phyloP scores from a whole-genome alignment of 2,797 vertebrate species.

The Avahi laniger region DNA sequence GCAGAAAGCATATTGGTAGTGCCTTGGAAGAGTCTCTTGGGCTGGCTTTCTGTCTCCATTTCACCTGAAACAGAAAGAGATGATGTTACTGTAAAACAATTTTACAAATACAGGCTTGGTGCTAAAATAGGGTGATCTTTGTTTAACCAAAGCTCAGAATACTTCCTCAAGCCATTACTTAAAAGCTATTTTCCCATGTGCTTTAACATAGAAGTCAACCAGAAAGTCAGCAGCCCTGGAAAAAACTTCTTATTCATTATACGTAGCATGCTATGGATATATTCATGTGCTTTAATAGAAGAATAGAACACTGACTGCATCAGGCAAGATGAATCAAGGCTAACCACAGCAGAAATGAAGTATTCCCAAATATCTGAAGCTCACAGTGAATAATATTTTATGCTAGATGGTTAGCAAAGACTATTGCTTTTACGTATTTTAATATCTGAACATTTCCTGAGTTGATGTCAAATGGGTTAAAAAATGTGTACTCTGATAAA shows the following conservation, averaged over 20 bases:
- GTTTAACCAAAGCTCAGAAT: slow-evolving; percentile 14
- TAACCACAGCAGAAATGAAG: slow-evolving; percentile 22
- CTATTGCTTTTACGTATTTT: slow-evolving; percentile 1
- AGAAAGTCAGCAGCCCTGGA: slow-evolving; percentile 78
- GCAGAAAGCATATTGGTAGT: slow-evolving; percentile 95
- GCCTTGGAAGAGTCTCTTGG: slow-evolving; percentile 98
- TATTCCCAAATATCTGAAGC: background rate
- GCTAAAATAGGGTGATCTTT: slow-evolving; percentile 39
- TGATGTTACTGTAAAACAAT: background rate
- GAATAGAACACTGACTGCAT: slow-evolving; percentile 63
- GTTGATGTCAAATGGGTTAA: slow-evolving; percentile 14
- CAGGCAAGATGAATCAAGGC: slow-evolving; percentile 66
- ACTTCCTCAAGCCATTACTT: background rate
- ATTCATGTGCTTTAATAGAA: slow-evolving; percentile 65
- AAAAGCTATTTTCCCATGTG: slow-evolving; percentile 16
- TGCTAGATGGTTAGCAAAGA: slow-evolving; percentile 21
- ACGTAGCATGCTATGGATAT: slow-evolving; percentile 66
- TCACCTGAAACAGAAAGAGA: slow-evolving; percentile 87
- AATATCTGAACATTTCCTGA: slow-evolving; percentile 36
- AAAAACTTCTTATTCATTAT: slow-evolving; percentile 79
- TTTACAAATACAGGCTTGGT: background rate
- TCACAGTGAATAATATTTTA: slow-evolving; percentile 10
- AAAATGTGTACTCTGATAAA: background rate
- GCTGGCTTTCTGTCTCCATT: slow-evolving; percentile 97
- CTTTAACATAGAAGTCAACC: slow-evolving; percentile 73